A percentile compares a stretch with the other conserved stretches of the same genome.
phyloP scores from a whole-genome alignment of 2,113 vertebrate genomes.

The Caloenas nicobarica region DNA sequence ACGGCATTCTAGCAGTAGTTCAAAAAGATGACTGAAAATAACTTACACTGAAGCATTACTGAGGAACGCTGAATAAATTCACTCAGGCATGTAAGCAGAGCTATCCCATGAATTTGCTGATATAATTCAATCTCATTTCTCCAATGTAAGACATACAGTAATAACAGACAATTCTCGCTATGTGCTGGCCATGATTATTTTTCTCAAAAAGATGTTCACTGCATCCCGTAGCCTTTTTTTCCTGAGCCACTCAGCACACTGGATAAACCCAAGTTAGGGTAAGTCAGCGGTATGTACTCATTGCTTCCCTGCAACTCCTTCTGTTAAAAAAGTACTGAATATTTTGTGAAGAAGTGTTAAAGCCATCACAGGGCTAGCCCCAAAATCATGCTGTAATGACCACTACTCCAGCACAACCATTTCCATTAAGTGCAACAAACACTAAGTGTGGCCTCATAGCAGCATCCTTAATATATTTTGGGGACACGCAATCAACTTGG shows the following conservation, averaged over 20 bases:
- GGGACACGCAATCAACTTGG: rapidly evolving
- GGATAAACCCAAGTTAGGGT: neutral
- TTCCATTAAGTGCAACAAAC: rapidly evolving
- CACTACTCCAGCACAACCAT: neutral
- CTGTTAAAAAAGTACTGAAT: rapidly evolving
- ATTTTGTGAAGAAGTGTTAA: neutral
- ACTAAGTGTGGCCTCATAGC: rapidly evolving
- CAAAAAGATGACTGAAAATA: neutral
- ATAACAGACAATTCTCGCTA: neutral
- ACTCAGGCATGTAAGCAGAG: neutral
- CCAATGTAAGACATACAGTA: neutral
- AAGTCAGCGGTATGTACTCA: neutral
- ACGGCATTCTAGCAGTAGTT: neutral
- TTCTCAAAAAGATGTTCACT: neutral
- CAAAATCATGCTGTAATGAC: rapidly evolving
- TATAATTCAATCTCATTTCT: neutral
- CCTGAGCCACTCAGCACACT: neutral
- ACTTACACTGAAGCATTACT: neutral
- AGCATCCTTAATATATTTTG: neutral
- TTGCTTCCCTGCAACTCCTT: neutral
- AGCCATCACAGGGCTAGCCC: rapidly evolving
- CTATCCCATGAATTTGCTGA: neutral
- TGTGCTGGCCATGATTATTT: neutral
- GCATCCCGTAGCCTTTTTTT: neutral
- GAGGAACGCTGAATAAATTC: neutral